Conservation (phyloP, 2,797 vertebrate species). For the Diplodus sargus region DNA sequence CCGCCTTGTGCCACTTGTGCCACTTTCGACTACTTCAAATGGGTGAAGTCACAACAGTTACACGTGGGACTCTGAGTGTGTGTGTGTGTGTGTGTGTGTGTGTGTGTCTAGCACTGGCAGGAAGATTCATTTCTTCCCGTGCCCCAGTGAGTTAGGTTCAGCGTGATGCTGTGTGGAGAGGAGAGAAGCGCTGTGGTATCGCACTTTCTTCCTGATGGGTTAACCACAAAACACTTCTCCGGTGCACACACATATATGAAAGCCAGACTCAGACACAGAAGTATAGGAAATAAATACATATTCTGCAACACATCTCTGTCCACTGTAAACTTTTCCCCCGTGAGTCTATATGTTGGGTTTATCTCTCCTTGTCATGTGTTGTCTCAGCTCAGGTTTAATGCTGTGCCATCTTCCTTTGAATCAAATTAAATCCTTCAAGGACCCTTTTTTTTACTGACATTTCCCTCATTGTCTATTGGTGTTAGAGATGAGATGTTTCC, state of each 20-base stretch:
- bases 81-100: conserved; percentile 8
- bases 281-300: too few species aligned
- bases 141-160: not conserved
- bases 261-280: not conserved
- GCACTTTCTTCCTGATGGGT: conserved; percentile 13
- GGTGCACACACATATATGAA: not conserved
- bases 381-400: not conserved
- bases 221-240: conserved; percentile 34
- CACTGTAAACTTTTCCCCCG: not conserved
- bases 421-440: not conserved
- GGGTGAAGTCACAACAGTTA: not conserved
- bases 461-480: not conserved
- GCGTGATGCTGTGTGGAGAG: not conserved
- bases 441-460: not conserved
- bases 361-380: not conserved
- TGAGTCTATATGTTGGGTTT: not conserved
- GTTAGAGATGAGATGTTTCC: too few species aligned
- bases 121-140: not conserved
- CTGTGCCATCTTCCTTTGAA: not conserved
- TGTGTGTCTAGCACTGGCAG: not conserved
- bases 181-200: not conserved
- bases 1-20: not conserved
- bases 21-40: not conserved
- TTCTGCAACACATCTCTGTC: not conserved
- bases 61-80: not conserved